Conservation (phyloP, 2,888 invertebrate species). For the Idaea biselata region DNA sequence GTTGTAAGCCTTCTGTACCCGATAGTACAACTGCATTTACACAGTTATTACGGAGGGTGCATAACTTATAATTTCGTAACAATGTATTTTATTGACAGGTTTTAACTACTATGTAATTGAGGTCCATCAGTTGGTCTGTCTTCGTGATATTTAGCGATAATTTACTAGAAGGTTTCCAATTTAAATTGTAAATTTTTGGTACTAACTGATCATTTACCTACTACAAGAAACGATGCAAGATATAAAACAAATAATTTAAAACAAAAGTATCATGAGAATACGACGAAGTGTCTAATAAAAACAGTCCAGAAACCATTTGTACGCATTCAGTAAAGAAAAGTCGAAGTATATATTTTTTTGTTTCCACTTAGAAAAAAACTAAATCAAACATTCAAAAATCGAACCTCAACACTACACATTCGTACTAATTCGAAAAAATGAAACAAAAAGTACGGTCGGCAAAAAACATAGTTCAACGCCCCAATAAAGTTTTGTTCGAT, state of each 20-base stretch:
- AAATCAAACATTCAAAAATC: not conserved
- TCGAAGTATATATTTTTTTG: too few species aligned
- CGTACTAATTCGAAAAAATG: not conserved
- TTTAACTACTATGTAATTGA: constrained; percentile 16
- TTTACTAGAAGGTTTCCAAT: not conserved
- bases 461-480: not conserved
- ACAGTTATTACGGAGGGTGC: constrained; percentile 15
- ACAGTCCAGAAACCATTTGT: too few species aligned
- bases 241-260: not conserved
- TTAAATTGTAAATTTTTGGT: not conserved
- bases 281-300: too few species aligned
- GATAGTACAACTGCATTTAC: constrained; percentile 15
- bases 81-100: constrained; percentile 22
- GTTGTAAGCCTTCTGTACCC: constrained; percentile 9
- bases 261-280: not conserved
- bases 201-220: not conserved
- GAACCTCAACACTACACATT: not conserved
- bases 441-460: not conserved
- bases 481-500: not conserved
- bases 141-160: not conserved
- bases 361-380: not conserved
- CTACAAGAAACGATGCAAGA: not conserved
- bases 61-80: constrained; percentile 21
- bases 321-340: too few species aligned
- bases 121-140: constrained; percentile 2